Evolutionary conservation across 2,888 invertebrate genomes (phyloP), one percentile per base, ranked within the genome.

Genomic region (Erpobdella octoculata): DNA sequence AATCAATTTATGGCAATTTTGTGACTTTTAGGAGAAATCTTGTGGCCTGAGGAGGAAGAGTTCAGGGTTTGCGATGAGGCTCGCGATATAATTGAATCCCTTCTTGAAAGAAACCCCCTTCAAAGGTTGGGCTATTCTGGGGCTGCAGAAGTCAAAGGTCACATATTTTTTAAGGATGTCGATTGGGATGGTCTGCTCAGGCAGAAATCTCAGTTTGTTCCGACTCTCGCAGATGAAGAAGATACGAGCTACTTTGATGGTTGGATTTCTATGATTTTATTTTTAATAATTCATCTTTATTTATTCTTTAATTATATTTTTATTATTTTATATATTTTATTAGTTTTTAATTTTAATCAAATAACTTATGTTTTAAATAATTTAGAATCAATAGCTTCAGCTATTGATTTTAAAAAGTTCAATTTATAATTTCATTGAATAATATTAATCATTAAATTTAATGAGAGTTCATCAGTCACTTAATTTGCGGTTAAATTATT

Each of bases 241-340:
- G 98, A 99, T 81, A 99, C 98, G 21, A 96, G 96, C 81, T 99
- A 99, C 84, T 99, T 99, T 85, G 98, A 98, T 81, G 92, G 94
- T 93, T 81, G 88, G 89, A 15, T 28, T 53, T 8, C 28, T 9
- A 1, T 53, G 8, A 8, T 31, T 5, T 4, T 5, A 28, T 62
- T 21, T 8, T 8, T 62, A 31, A 2, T 33, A 8, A 6, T 28
- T 41, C 12, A 41, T 41, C n/a, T 41, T 41, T n/a, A 31, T 6
- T 62, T 62, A 4, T 62, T n/a, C n/a, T 62, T 3, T 1, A 62
- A 62, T 4, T 46, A n/a, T 41, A 15, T 41, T 12, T 41, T 41
- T n/a, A 41, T 12, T 41, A 15, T 41, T 9, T 21, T 28, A 58
- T n/a, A 58, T 8, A 58, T 8, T n/a, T n/a, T n/a, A n/a, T n/a